A percentile compares a stretch with the other conserved stretches of the same genome.
These are phyloP conservation scores for Martes martes DNA, from an alignment of 2,113 vertebrate species.

Conservation along the genomic window DNA sequence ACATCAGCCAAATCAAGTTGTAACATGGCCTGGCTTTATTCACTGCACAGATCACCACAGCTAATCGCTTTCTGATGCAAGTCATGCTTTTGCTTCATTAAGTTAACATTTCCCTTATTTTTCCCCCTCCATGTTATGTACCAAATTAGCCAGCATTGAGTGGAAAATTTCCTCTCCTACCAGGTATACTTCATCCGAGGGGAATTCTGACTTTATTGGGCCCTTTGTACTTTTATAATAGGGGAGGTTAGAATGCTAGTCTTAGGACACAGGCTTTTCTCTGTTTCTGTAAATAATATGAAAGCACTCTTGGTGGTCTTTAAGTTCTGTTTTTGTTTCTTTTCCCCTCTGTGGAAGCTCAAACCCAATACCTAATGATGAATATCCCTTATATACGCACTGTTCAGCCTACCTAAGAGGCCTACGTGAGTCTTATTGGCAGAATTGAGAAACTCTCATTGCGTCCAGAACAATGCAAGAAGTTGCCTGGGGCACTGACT, in stretches of 20 bases:
- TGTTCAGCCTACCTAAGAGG: not conserved
- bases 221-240: not conserved
- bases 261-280: not conserved
- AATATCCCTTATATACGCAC: not conserved
- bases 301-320: not conserved
- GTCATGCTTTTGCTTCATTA: conserved; percentile 65
- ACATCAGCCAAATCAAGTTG: conserved; percentile 71
- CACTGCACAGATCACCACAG: conserved; percentile 42
- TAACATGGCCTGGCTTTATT: conserved; percentile 59
- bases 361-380: not conserved
- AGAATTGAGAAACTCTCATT: not conserved
- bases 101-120: conserved; percentile 56
- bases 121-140: not conserved
- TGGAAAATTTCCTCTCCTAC: not conserved
- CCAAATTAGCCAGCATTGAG: conserved; percentile 7
- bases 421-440: not conserved
- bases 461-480: not conserved
- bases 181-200: not conserved
- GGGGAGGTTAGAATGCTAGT: not conserved
- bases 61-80: conserved; percentile 73
- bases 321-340: not conserved
- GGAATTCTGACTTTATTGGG: not conserved
- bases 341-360: not conserved
- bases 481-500: not conserved
- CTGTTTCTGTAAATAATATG: not conserved